Percentiles rank a stretch among this genome's conserved stretches.
These are phyloP conservation scores for Drosophila nigritarsus DNA, from an alignment of 2,888 invertebrate genomes.

Conservation along the genomic window DNA sequence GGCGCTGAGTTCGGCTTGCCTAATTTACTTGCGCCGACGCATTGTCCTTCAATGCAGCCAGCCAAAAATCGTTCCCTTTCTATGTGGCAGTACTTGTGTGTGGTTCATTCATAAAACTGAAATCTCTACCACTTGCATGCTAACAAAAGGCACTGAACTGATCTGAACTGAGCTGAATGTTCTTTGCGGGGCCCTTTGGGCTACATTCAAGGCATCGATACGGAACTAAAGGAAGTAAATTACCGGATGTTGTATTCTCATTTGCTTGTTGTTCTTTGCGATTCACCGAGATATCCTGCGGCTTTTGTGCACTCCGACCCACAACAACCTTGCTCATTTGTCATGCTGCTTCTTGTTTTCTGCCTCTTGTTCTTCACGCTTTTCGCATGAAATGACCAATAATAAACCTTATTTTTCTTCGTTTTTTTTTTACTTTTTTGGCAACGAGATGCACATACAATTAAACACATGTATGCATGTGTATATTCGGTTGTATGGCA, in stretches of 20 bases:
- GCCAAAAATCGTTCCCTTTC: constrained; percentile 8
- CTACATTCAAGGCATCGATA: constrained; percentile 59
- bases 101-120: constrained; percentile 71
- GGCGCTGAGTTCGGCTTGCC: constrained; percentile 70
- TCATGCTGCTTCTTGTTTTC: constrained; percentile 43
- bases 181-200: constrained; percentile 31
- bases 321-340: constrained; percentile 63
- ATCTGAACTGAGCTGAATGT: constrained; percentile 54
- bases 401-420: constrained; percentile 20
- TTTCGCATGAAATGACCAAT: constrained; percentile 68
- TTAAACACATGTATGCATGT: background rate
- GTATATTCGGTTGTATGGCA: constrained; percentile 3
- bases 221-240: constrained; percentile 83
- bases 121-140: constrained; percentile 65
- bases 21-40: constrained; percentile 80
- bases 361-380: constrained; percentile 33
- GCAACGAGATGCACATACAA: constrained; percentile 30
- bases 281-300: constrained; percentile 73
- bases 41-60: constrained; percentile 46
- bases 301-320: constrained; percentile 58
- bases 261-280: constrained; percentile 76
- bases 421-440: constrained; percentile 25
- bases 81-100: constrained; percentile 40
- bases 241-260: constrained; percentile 84
- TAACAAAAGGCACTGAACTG: constrained; percentile 60